A percentile compares a stretch with the other conserved stretches of the same genome.
Conservation (phyloP, 2,888 invertebrate species). For the Muscina levida region DNA sequence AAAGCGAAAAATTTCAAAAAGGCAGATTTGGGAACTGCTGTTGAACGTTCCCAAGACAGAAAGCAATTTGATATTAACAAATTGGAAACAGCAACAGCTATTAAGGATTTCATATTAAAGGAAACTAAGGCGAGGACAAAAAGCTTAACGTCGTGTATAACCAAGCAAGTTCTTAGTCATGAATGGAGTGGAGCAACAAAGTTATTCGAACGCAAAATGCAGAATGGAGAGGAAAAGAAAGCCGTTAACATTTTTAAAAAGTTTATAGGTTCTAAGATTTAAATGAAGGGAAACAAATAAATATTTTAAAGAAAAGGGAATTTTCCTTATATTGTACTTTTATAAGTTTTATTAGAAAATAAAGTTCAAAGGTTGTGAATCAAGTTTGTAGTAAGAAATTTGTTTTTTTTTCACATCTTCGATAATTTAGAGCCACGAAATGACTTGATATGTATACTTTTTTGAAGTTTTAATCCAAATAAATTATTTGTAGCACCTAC, state of each 20-base stretch:
- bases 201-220: conserved; percentile 72
- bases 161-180: conserved; percentile 72
- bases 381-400: no score
- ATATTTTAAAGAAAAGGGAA: no score
- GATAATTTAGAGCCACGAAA: no score
- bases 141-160: conserved; percentile 68
- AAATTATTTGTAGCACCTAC: no score
- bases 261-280: conserved; percentile 75
- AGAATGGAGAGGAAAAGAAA: conserved; percentile 70
- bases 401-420: no score
- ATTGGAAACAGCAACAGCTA: conserved; percentile 71
- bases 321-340: no score
- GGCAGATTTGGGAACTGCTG: conserved; percentile 69
- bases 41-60: conserved; percentile 51
- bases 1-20: conserved; percentile 65
- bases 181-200: conserved; percentile 76
- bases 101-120: conserved; percentile 72
- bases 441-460: no score
- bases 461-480: no score
- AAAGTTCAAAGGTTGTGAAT: no score
- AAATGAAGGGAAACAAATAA: conserved; percentile 40
- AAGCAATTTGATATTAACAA: conserved; percentile 67
- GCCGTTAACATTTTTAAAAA: conserved; percentile 75
- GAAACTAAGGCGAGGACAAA: conserved; percentile 72
- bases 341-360: no score